Evolutionary conservation across 1,140 invertebrate species (phyloP).

Genomic region (Rhopalosiphum padi): DNA sequence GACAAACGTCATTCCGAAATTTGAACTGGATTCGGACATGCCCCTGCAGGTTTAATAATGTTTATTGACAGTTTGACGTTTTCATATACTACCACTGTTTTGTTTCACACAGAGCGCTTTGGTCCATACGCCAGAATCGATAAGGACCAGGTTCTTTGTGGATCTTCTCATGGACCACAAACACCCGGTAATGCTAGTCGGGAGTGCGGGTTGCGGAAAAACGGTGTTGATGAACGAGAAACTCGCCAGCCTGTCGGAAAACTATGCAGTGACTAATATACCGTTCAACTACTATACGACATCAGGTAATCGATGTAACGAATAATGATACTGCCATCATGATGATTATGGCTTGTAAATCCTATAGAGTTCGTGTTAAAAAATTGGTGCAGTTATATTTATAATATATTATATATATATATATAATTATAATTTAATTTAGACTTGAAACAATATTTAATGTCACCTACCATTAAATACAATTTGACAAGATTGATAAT

Average conservation of each 20-base stretch:
- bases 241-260: slow-evolving; percentile 80
- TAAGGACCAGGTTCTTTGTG: slow-evolving; percentile 86
- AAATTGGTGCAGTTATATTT: neutral
- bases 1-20: slow-evolving; percentile 86
- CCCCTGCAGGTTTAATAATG: slow-evolving; percentile 77
- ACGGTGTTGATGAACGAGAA: slow-evolving; percentile 89
- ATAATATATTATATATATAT: neutral
- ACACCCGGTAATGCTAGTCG: slow-evolving; percentile 93
- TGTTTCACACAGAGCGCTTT: slow-evolving; percentile 65
- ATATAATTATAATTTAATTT: neutral
- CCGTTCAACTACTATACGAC: slow-evolving; percentile 98
- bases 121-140: slow-evolving; percentile 94
- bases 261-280: slow-evolving; percentile 87
- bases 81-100: neutral
- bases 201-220: slow-evolving; percentile 89
- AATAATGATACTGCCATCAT: too few relatives aligned
- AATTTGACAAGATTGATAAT: neutral
- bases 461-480: neutral
- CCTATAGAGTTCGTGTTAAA: neutral
- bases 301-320: slow-evolving; percentile 66
- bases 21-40: slow-evolving; percentile 89
- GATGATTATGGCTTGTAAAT: neutral
- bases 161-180: slow-evolving; percentile 87
- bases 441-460: neutral
- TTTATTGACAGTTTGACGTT: neutral